These are phyloP conservation scores for Champsocephalus gunnari DNA, from an alignment of 2,797 vertebrate species.

Conservation along the genomic window DNA sequence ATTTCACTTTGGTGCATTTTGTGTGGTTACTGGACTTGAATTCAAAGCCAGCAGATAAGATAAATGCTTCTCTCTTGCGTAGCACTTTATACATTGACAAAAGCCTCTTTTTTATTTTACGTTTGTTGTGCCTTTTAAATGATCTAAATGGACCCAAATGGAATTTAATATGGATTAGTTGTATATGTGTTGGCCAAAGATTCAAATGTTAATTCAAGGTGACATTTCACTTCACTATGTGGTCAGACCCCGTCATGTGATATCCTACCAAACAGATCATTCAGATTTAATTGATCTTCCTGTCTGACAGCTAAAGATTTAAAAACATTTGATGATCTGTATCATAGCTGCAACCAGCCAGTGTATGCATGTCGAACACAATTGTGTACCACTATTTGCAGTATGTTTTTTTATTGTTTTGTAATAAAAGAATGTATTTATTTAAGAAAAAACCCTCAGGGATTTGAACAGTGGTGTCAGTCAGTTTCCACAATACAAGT, in stretches of 20 bases:
- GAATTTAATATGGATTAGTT: slow-evolving; percentile 52
- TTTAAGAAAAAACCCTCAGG: slow-evolving; percentile 64
- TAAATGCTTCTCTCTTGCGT: slow-evolving; percentile 1
- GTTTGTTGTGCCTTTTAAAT: slow-evolving; percentile 24
- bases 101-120: background rate
- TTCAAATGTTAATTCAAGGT: slow-evolving; percentile 7
- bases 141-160: slow-evolving; percentile 18
- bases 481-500: background rate
- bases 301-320: slow-evolving; percentile 33
- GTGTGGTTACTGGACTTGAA: slow-evolving; percentile 8
- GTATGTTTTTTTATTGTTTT: slow-evolving; percentile 65
- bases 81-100: slow-evolving; percentile 11
- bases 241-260: slow-evolving; percentile 1
- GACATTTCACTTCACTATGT: slow-evolving; percentile 17
- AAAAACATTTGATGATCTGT: slow-evolving; percentile 36
- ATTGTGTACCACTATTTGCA: slow-evolving; percentile 36
- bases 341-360: slow-evolving; percentile 35
- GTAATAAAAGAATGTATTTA: slow-evolving; percentile 77
- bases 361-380: slow-evolving; percentile 27
- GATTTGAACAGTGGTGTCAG: slow-evolving; percentile 38
- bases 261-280: slow-evolving; percentile 16
- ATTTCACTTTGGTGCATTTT: slow-evolving; percentile 12
- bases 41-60: background rate
- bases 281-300: slow-evolving; percentile 25
- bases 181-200: no score